phyloP scores from a whole-genome alignment of 2,888 invertebrate species.

The Cheiracanthium punctorium region DNA sequence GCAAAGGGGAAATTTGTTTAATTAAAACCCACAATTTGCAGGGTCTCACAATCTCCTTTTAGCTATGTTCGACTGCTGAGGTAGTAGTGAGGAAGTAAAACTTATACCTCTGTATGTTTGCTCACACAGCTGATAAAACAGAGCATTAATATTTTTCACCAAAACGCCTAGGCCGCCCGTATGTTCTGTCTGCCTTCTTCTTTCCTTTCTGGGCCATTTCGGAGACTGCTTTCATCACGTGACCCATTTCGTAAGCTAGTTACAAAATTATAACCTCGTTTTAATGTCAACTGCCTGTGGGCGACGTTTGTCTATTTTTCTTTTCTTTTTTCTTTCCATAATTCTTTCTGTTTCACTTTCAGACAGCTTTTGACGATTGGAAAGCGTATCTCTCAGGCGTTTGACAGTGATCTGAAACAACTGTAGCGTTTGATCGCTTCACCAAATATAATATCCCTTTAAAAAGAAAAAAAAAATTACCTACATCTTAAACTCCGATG shows the following conservation, averaged over 20 bases:
- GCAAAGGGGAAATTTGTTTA: too few species aligned
- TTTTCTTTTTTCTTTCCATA: too few species aligned
- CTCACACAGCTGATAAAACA: constrained; percentile 11
- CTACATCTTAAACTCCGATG: too few species aligned
- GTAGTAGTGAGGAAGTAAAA: not conserved
- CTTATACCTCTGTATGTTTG: not conserved
- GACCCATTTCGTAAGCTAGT: constrained; percentile 59
- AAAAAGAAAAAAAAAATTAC: too few species aligned
- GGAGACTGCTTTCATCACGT: constrained; percentile 47
- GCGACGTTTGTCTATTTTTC: constrained; percentile 8
- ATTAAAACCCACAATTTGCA: too few species aligned
- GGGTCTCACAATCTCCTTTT: too few species aligned
- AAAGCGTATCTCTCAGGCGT: not conserved
- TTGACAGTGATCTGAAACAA: too few species aligned
- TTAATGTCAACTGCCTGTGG: constrained; percentile 50
- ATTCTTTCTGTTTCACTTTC: not conserved
- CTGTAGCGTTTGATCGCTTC: too few species aligned
- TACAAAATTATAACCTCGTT: constrained; percentile 66
- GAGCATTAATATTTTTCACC: not conserved
- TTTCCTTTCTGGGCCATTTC: constrained; percentile 32
- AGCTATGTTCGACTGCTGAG: not conserved
- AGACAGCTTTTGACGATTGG: not conserved
- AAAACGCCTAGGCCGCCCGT: constrained; percentile 32
- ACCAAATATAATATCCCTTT: too few species aligned
- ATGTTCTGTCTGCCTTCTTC: not conserved